Percentiles rank a stretch among this genome's conserved stretches.
Conservation (phyloP, 2,888 invertebrate genomes). For the Pediacus dermestoides region DNA sequence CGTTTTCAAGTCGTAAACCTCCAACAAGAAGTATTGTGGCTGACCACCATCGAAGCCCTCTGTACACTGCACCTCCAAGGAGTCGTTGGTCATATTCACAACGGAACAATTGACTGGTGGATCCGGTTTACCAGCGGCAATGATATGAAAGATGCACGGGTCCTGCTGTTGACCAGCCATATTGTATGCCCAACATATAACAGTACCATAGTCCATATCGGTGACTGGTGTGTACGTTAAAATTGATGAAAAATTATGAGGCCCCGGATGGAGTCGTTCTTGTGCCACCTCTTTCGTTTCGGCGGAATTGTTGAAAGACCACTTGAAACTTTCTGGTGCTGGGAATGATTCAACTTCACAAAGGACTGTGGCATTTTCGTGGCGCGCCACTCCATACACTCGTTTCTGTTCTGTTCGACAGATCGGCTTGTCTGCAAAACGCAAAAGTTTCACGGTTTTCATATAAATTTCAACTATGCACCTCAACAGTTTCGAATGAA, state of each 20-base stretch:
- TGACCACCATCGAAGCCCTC: constrained; percentile 77
- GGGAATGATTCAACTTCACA: constrained; percentile 87
- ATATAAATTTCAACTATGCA: constrained; percentile 2
- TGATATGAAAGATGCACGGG: constrained; percentile 71
- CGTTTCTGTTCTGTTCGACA: constrained; percentile 71
- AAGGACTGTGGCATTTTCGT: constrained; percentile 73
- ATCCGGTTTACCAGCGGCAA: constrained; percentile 74
- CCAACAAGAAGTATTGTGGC: constrained; percentile 67
- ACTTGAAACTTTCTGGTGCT: constrained; percentile 75
- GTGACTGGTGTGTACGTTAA: constrained; percentile 72
- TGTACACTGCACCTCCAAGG: constrained; percentile 69
- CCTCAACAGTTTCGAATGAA: too few relatives aligned
- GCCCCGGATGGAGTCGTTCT: constrained; percentile 59
- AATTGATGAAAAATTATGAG: constrained; percentile 58
- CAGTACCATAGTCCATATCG: constrained; percentile 70
- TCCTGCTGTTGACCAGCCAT: constrained; percentile 66
- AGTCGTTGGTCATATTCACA: constrained; percentile 73
- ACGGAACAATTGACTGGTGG: constrained; percentile 74
- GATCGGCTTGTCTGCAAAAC: constrained; percentile 72
- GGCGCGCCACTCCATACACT: constrained; percentile 79
- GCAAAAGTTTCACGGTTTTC: constrained; percentile 1
- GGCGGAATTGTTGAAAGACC: constrained; percentile 87
- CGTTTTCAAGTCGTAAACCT: constrained; percentile 60
- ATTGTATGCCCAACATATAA: constrained; percentile 70
- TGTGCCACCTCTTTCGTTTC: constrained; percentile 74